Evolutionary conservation across 2,797 vertebrate species (phyloP), one percentile per base, ranked within the genome.

Genomic region (Syncerus caffer): DNA sequence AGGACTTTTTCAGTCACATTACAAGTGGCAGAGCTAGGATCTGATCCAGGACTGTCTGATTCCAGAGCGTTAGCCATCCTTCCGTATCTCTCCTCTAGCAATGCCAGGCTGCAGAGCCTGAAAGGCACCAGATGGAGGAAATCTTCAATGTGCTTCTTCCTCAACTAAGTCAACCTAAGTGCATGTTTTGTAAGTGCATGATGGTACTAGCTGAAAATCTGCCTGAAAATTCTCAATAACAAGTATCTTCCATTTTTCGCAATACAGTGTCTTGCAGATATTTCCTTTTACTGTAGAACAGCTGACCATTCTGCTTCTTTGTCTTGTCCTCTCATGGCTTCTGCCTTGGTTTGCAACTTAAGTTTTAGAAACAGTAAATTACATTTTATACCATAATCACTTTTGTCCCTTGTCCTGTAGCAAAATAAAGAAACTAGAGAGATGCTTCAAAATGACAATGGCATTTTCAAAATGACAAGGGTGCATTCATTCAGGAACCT

Each of bases 391-490:
- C 14, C 29, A 89, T 84, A 89, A 85, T 89, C 83, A 53, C 71
- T 94, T 96, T 94, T 90, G 21, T 88, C 17, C 25, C 34, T 89
- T 97, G 21, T 86, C 50, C 76, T 64, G 9, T 71, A 79, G 60
- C 50, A 97, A 94, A 45, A 34, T 89, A 83, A 55, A 89, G 34
- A 78, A 85, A 96, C 82, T 7, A 84, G 57, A 79, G 17, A 57
- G 60, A 94, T 90, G 27, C 64, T 96, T 88, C 55, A 82, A 96
- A 94, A 79, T 93, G 92, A 90, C 97, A 90, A 80, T 62, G 76
- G 23, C 15, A 79, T 91, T 98, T 97, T 95, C 45, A 96, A 93
- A 96, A 95, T 50, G 58, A 92, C 45, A 93, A 83, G 58, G 87
- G 64, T 31, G 3, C 45, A 78, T 94, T 45, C 19, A 83, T 80